Evolutionary conservation across 2,113 vertebrate species (phyloP).

Genomic region (Gorsachius goisagi): DNA sequence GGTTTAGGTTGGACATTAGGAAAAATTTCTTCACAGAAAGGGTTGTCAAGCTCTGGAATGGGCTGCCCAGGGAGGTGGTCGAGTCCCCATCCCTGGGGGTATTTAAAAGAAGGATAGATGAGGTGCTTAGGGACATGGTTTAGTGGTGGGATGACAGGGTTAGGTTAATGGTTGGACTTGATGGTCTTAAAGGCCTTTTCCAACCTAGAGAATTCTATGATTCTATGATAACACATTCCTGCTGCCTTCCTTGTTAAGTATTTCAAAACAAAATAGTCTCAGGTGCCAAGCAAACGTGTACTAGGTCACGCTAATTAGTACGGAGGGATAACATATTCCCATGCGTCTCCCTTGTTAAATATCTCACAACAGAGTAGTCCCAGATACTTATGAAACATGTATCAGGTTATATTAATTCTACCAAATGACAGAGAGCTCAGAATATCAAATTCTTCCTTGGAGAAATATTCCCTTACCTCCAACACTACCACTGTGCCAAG

Average conservation of each 20-base stretch:
- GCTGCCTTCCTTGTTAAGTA: neutral
- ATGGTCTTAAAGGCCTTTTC: no score
- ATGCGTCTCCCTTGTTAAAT: neutral
- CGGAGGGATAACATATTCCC: neutral
- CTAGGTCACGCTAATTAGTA: neutral
- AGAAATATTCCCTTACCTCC: neutral
- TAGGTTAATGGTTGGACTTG: no score
- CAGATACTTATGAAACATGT: neutral
- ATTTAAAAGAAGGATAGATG: no score
- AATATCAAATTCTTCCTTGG: neutral
- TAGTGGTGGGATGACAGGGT: no score
- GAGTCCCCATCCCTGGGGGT: no score
- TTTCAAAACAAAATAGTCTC: neutral
- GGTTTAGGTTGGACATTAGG: no score
- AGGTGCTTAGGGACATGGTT: no score
- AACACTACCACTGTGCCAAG: neutral
- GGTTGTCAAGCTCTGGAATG: no score
- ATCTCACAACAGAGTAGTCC: neutral
- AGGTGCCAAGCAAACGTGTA: neutral
- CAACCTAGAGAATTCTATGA: no score
- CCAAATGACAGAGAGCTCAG: neutral
- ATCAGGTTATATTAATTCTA: neutral
- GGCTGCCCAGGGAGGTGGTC: no score
- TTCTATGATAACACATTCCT: neutral
- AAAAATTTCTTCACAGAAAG: no score